phyloP scores from a whole-genome alignment of 1,140 invertebrate genomes.

The honey bee (Apis mellifera) region Amel_HAv3.1 CM009931.2:11355001-11355500 shows the following conservation, averaged over 20 bases:
- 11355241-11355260: not conserved
- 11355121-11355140: not conserved
- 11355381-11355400: constrained; percentile 68
- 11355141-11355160: not conserved
- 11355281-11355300: constrained; percentile 76
- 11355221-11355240: not conserved
- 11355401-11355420: constrained; percentile 69
- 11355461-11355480: constrained; percentile 41
- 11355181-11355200: not conserved
- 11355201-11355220: not conserved
- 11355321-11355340: constrained; percentile 74
- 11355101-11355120: not conserved
- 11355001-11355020: not conserved
- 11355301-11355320: constrained; percentile 69
- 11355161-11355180: not conserved
- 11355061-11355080: not conserved
- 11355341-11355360: constrained; percentile 69
- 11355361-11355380: constrained; percentile 71
- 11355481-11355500: constrained; percentile 74
- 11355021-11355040: not conserved
- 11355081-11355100: not conserved
- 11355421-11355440: constrained; percentile 73
- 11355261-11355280: constrained; percentile 74
- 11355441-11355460: constrained; percentile 72
- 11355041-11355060: not conserved